A percentile compares a stretch with the other conserved stretches of the same genome.
Evolutionary conservation across 2,888 invertebrate species (phyloP).

Genomic region (Nomada fucata): DNA sequence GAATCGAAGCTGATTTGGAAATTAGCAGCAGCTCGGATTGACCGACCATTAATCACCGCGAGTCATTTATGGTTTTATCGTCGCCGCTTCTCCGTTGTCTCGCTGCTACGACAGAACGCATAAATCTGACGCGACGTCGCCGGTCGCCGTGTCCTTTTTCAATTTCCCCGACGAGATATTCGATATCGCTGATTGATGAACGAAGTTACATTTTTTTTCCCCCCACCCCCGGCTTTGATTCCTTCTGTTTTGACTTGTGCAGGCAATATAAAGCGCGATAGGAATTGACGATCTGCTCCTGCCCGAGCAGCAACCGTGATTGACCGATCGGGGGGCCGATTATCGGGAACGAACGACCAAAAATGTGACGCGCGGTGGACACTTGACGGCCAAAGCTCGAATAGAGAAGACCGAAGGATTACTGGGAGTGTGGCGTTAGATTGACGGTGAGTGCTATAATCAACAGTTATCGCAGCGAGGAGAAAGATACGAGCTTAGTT

Average conservation of each 20-base stretch:
- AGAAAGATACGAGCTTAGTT: neutral
- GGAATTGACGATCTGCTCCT: slow-evolving; percentile 52
- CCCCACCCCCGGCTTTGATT: neutral
- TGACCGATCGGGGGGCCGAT: slow-evolving; percentile 60
- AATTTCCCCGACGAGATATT: neutral
- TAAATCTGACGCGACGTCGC: slow-evolving; percentile 20
- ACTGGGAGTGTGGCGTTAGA: slow-evolving; percentile 45
- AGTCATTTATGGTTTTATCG: slow-evolving; percentile 28
- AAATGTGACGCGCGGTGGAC: slow-evolving; percentile 63
- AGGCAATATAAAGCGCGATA: slow-evolving; percentile 48
- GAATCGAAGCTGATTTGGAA: neutral
- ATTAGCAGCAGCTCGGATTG: slow-evolving; percentile 3
- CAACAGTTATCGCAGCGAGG: neutral
- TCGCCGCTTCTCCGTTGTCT: neutral
- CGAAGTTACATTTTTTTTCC: neutral
- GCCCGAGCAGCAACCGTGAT: slow-evolving; percentile 32
- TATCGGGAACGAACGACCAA: slow-evolving; percentile 51
- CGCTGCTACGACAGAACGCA: neutral
- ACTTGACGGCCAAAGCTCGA: slow-evolving; percentile 46
- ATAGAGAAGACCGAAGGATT: slow-evolving; percentile 42
- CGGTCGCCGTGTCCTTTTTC: neutral
- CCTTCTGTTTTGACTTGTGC: neutral
- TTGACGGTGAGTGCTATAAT: slow-evolving; percentile 55
- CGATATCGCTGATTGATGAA: neutral
- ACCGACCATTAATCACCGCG: slow-evolving; percentile 19